phyloP scores from a whole-genome alignment of 2,888 invertebrate species.

The Hirtodrosophila histrioides region DNA sequence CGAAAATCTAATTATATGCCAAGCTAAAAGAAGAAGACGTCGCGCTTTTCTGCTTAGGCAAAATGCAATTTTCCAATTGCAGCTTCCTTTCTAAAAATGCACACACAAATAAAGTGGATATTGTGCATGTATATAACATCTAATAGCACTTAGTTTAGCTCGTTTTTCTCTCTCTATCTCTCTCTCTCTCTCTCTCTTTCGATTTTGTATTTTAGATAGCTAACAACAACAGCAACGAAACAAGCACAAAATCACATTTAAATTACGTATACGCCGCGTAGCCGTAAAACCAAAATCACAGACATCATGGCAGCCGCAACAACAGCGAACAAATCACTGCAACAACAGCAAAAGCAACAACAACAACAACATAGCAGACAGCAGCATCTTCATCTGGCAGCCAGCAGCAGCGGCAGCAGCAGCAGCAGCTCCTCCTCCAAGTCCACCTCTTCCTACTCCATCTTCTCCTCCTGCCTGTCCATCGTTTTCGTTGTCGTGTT shows the following conservation, averaged over 20 bases:
- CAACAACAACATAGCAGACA: conserved; percentile 36
- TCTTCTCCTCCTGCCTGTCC: conserved; percentile 57
- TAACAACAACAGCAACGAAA: conserved; percentile 21
- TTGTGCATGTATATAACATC: conserved; percentile 39
- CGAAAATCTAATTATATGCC: conserved; percentile 66
- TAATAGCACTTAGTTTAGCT: conserved; percentile 42
- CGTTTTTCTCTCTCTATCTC: conserved; percentile 7
- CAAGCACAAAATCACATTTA: conserved; percentile 62
- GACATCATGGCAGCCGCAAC: conserved; percentile 73
- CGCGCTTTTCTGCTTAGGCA: conserved; percentile 21
- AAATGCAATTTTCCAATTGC: conserved; percentile 35
- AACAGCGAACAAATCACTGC: conserved; percentile 64
- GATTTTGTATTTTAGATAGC: conserved; percentile 57
- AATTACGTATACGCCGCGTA: conserved; percentile 73
- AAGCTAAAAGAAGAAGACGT: conserved; percentile 24
- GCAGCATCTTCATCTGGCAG: conserved; percentile 65
- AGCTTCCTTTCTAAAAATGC: conserved; percentile 72
- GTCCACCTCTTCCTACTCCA: conserved; percentile 36
- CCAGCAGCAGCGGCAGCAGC: conserved; percentile 41
- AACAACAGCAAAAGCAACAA: conserved; percentile 39
- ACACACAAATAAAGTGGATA: conserved; percentile 25
- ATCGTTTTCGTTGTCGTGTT: conserved; percentile 67
- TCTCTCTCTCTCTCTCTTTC: conserved; percentile 39
- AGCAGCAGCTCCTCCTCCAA: conserved; percentile 27
- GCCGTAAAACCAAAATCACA: conserved; percentile 56